phyloP scores from a whole-genome alignment of 2,797 vertebrate species.

The Esox masquinongy region DNA sequence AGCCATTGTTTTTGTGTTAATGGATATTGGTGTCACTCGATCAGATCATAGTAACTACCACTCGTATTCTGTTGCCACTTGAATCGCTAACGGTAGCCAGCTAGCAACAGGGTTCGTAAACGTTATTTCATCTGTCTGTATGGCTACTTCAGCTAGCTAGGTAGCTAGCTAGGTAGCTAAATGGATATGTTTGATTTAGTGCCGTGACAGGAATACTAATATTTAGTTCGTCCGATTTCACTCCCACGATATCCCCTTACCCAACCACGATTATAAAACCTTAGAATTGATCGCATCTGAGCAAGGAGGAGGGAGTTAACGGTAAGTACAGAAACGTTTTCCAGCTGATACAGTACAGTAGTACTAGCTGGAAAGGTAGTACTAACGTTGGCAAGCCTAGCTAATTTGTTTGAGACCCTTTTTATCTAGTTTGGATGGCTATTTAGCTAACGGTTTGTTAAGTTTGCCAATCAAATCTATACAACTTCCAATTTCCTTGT shows the following conservation, averaged over 20 bases:
- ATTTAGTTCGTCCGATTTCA: slow-evolving; percentile 12
- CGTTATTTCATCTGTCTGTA: slow-evolving; percentile 1
- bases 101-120: slow-evolving; percentile 3
- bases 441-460: background rate
- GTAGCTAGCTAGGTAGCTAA: slow-evolving; percentile 54
- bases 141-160: slow-evolving; percentile 2
- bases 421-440: background rate
- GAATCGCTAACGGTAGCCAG: background rate
- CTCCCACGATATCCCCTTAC: slow-evolving; percentile 9
- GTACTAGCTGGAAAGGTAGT: background rate
- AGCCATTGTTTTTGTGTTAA: slow-evolving; percentile 13
- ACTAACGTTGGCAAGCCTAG: background rate
- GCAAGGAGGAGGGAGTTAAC: slow-evolving; percentile 23
- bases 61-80: slow-evolving; percentile 40
- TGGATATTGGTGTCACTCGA: slow-evolving; percentile 39
- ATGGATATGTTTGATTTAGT: slow-evolving; percentile 20
- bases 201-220: slow-evolving; percentile 12
- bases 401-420: slow-evolving; percentile 6
- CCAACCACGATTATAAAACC: background rate
- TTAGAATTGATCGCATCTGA: slow-evolving; percentile 10
- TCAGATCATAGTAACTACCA: slow-evolving; percentile 26
- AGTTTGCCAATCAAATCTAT: background rate
- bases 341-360: slow-evolving; percentile 5
- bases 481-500: background rate
- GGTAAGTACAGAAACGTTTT: slow-evolving; percentile 11